Evolutionary conservation across 2,113 vertebrate species (phyloP), one percentile per base, ranked within the genome.

Genomic region (Pangasianodon hypophthalmus): DNA sequence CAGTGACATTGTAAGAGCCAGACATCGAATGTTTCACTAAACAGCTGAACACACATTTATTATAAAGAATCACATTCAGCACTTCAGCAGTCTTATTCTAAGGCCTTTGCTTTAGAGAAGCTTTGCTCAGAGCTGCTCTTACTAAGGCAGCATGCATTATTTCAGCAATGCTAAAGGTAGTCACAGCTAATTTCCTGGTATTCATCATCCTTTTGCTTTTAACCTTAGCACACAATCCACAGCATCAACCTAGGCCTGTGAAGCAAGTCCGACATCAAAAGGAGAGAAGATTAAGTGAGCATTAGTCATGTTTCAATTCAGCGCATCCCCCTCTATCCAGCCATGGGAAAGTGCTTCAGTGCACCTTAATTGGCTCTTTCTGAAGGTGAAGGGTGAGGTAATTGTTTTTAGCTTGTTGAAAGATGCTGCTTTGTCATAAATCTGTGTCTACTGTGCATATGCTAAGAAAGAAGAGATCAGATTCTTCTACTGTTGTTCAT

Each of bases 181-280:
- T 73, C 87, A 89, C 50, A 87, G 90, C 64, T 75, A 84, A 87
- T 92, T 92, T 90, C 90, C 87, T 90, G 73, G 77, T 87, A 88
- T 90, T 91, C 75, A 91, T 90, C 89, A 91, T 90, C 73, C 88
- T 80, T 46, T 62, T 81, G 87, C 73, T n/a, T 90, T 91, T 91
- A 91, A 91, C 89, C 88, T 91, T 87, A 67, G 69, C 54, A 56
- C 73, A 67, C 80, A 48, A 75, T 90, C 85, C 69, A 52, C 58
- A 62, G 87, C 73, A 75, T 87, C 86, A 91, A 11, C 71, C 89
- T 26, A 77, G 80, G 26, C 46, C 54, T 84, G n/a, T 90, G 50
- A 90, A 88, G 91, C 48, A 32, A 90, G 84, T 79, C 81, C 16
- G 64, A 89, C 92, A 89, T 91, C 85, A 92, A 90, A 91, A 87